Base-by-base conservation (phyloP, 2,888 invertebrate species). In the Fragum sueziense region DNA sequence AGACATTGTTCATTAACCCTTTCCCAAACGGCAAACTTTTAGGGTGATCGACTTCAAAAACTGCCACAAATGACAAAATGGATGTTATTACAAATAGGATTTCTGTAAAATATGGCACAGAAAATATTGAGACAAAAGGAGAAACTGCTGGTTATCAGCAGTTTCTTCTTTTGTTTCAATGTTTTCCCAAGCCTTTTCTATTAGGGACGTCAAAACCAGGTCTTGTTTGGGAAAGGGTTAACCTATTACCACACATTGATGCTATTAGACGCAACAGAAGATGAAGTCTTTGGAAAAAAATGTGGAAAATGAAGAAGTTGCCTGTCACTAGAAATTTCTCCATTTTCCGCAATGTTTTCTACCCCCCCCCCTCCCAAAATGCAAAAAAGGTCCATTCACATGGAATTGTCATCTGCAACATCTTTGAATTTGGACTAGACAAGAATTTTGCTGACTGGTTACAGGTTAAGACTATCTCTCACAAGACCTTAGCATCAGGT, bases 281-380 rank as follows among this genome's bases (percentile, higher is more conserved):
- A n/a, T 20, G 54, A 54, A 17, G 22, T 54, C 22, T 54, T n/a
- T n/a, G n/a, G n/a, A 9, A 59, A 59, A 59, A 11, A 11, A n/a
- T 59, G 59, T 59, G 4, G 29, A 11, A 27, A 59, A 59, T 27
- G 29, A 22, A 27, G 29, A 27, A 59, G 27, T 27, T 59, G 25
- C 29, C 7, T 22, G 22, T 27, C 9, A 27, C 4, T 9, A 29
- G 59, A 25, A 59, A 29, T 59, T 59, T 27, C 25, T 59, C 59
- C 59, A 27, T 59, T 59, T 59, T 9, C 59, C 59, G 20, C 59
- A 25, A 59, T 27, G 29, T 59, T 29, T 59, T 59, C 59, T 7
- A 59, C 20, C 6, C 6, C 37, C 37, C 6, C 37, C 14, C 14
- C 14, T 37, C 37, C 14, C 37, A 9, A 37, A 14, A 14, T 37